Conservation (phyloP, 2,113 vertebrate species). For the Bothrops jararaca region DNA sequence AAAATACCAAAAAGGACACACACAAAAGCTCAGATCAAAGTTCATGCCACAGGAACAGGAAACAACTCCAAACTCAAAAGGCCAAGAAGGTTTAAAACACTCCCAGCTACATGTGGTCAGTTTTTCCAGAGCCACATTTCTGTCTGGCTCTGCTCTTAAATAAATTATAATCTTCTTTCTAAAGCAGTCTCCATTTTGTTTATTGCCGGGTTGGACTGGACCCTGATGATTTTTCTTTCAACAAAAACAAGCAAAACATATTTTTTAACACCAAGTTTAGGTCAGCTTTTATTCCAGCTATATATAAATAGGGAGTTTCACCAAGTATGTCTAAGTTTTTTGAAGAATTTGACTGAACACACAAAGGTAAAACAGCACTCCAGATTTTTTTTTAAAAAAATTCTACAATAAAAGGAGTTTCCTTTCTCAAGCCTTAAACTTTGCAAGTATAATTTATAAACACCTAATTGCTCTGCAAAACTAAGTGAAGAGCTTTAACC, state of each 20-base stretch:
- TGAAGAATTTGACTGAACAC: not conserved
- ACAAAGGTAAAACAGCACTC: not conserved
- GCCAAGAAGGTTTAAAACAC: no score
- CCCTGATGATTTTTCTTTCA: no score
- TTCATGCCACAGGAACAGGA: no score
- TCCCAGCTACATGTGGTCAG: no score
- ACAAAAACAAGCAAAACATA: not conserved
- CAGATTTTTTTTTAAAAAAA: not conserved
- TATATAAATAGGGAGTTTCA: not conserved
- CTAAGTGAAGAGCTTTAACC: not conserved
- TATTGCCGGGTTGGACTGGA: no score
- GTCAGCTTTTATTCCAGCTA: not conserved
- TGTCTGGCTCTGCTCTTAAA: no score
- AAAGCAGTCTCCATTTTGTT: no score
- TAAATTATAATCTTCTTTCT: no score
- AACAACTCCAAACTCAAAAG: no score
- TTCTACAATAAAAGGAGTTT: not conserved
- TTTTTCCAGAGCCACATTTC: no score
- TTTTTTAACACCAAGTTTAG: not conserved
- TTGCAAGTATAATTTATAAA: not conserved
- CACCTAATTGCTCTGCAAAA: not conserved
- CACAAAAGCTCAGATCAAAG: no score
- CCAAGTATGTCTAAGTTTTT: not conserved
- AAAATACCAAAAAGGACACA: no score
- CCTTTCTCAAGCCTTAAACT: not conserved